phyloP scores from a whole-genome alignment of 2,797 vertebrate species.

The Silurus aristotelis region DNA sequence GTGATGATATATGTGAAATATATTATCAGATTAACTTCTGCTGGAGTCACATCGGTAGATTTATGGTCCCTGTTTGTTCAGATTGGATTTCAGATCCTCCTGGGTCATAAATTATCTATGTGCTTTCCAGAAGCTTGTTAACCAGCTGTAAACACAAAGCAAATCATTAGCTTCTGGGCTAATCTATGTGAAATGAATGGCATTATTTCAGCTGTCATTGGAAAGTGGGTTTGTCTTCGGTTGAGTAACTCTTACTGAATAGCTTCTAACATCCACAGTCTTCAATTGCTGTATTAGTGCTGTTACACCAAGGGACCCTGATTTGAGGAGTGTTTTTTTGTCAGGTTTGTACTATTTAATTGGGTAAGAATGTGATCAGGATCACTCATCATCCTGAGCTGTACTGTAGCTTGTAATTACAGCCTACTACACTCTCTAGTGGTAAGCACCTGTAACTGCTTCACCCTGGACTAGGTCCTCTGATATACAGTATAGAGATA shows the following conservation, averaged over 20 bases:
- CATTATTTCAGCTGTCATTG: neutral
- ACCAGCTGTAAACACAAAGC: slow-evolving; percentile 26
- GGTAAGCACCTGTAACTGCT: neutral
- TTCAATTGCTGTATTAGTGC: neutral
- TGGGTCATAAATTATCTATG: neutral
- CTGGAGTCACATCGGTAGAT: neutral
- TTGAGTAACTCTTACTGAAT: neutral
- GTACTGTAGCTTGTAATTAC: neutral
- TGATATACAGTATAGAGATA: too few relatives aligned
- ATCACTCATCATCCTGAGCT: neutral
- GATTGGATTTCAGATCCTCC: slow-evolving; percentile 20
- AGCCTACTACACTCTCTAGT: slow-evolving; percentile 25
- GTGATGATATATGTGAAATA: slow-evolving; percentile 30
- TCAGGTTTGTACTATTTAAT: neutral
- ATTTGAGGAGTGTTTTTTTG: slow-evolving; percentile 5
- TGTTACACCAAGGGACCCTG: neutral
- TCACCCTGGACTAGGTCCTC: too few relatives aligned
- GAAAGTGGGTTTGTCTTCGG: slow-evolving; percentile 3
- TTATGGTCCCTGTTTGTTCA: slow-evolving; percentile 24
- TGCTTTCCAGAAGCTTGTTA: slow-evolving; percentile 23
- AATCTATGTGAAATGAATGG: slow-evolving; percentile 28
- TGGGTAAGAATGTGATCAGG: slow-evolving; percentile 14
- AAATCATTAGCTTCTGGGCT: slow-evolving; percentile 17
- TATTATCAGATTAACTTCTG: slow-evolving; percentile 25
- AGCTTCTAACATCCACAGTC: neutral